Percentiles rank a stretch among this genome's conserved stretches.
Evolutionary conservation across 2,888 invertebrate species (phyloP).

Genomic region (Bembecia ichneumoniformis): DNA sequence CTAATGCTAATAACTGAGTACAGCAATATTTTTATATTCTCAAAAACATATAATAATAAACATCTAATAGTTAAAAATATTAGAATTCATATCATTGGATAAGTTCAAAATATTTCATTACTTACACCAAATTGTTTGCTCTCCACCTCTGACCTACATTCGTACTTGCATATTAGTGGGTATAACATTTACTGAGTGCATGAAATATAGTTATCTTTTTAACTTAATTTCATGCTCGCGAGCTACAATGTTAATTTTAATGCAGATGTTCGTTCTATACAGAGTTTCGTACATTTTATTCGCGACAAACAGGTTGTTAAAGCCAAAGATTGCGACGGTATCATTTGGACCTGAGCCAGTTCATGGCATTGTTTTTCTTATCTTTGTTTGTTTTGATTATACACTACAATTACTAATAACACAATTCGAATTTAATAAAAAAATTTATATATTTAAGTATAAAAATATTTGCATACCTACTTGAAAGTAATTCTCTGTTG

Average conservation of each 20-base stretch:
- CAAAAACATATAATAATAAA: too few relatives aligned
- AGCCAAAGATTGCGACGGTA: constrained; percentile 12
- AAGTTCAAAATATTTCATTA: too few relatives aligned
- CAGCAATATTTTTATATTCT: too few relatives aligned
- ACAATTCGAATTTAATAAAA: too few relatives aligned
- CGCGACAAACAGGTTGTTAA: constrained; percentile 15
- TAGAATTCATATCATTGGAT: too few relatives aligned
- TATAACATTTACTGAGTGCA: neutral
- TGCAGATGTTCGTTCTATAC: constrained; percentile 1
- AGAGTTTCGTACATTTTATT: constrained; percentile 10
- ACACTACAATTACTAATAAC: too few relatives aligned
- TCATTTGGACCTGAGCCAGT: constrained; percentile 19
- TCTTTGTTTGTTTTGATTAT: constrained; percentile 6
- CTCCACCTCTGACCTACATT: neutral
- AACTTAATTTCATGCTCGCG: neutral
- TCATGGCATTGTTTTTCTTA: constrained; percentile 6
- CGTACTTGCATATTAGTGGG: neutral
- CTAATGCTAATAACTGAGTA: too few relatives aligned
- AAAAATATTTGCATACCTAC: too few relatives aligned
- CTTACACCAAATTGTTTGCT: too few relatives aligned
- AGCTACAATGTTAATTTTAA: neutral
- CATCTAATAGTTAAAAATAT: too few relatives aligned
- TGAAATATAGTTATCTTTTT: neutral
- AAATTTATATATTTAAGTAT: too few relatives aligned
- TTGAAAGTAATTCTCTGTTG: too few relatives aligned